Percentiles rank a stretch among this genome's conserved stretches.
Conservation (phyloP, 1,140 invertebrate species). For the Mesaphorura yosii region DNA sequence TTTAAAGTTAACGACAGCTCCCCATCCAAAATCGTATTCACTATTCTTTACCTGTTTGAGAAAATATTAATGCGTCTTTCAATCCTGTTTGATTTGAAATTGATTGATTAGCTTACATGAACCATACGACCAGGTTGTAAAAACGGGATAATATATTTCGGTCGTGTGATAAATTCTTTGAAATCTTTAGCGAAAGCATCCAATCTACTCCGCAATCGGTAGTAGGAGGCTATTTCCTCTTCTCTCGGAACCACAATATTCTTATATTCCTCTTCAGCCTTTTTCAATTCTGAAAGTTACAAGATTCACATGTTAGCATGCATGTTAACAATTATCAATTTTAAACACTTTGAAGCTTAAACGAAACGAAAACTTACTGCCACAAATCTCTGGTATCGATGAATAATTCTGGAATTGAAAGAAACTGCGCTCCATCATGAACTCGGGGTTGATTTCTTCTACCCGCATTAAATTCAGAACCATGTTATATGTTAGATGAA, state of each 20-base stretch:
- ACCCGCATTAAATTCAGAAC: conserved; percentile 90
- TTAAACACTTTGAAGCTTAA: conserved; percentile 2
- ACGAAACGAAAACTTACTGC: conserved; percentile 49
- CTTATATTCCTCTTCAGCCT: conserved; percentile 54
- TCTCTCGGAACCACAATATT: conserved; percentile 56
- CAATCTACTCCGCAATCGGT: conserved; percentile 70
- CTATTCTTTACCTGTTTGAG: conserved; percentile 64
- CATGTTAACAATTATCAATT: conserved; percentile 1
- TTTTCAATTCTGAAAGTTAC: conserved; percentile 53
- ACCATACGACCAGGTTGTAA: conserved; percentile 84
- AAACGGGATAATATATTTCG: conserved; percentile 83
- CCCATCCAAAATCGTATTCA: conserved; percentile 87
- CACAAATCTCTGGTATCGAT: conserved; percentile 73
- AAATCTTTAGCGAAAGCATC: conserved; percentile 61
- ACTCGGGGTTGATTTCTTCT: conserved; percentile 99
- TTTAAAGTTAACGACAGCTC: conserved; percentile 85
- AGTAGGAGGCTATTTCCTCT: conserved; percentile 67
- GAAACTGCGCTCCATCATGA: conserved; percentile 96
- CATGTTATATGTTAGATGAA: conserved; percentile 99
- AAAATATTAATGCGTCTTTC: not conserved
- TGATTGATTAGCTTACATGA: conserved; percentile 48
- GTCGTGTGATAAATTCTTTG: conserved; percentile 64
- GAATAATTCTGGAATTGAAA: conserved; percentile 99
- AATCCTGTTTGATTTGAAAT: conserved; percentile 4
- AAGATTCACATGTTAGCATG: conserved; percentile 2